A percentile compares a stretch with the other conserved stretches of the same genome.
phyloP scores from a whole-genome alignment of 2,888 invertebrate genomes.

The Aphidius colemani region DNA sequence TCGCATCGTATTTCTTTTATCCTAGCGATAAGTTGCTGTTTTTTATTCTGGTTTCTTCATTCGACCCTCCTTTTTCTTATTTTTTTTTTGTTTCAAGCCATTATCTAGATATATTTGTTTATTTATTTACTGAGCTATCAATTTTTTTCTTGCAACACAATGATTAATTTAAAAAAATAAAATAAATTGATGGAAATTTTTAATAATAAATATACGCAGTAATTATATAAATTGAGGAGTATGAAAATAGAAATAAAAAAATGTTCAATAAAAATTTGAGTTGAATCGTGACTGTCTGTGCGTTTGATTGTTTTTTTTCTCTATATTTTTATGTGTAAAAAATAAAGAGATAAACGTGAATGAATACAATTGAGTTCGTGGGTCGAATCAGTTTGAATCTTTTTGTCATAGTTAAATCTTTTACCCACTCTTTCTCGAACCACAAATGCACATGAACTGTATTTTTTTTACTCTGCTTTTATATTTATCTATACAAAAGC shows the following conservation, averaged over 20 bases:
- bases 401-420: not conserved
- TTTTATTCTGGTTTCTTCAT: slow-evolving; percentile 7
- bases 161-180: too few relatives aligned
- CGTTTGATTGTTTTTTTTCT: not conserved
- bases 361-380: too few relatives aligned
- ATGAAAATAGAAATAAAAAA: too few relatives aligned
- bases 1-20: slow-evolving; percentile 10
- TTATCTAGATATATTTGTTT: too few relatives aligned
- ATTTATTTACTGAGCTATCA: too few relatives aligned
- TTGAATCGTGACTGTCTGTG: not conserved
- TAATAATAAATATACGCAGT: too few relatives aligned
- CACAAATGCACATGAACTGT: not conserved
- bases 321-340: not conserved
- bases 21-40: slow-evolving; percentile 7
- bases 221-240: too few relatives aligned
- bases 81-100: not conserved
- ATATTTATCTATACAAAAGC: too few relatives aligned
- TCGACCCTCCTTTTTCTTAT: not conserved
- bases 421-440: not conserved
- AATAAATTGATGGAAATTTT: too few relatives aligned
- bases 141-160: too few relatives aligned
- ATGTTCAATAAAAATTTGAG: not conserved
- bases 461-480: not conserved
- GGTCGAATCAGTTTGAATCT: not conserved
- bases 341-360: not conserved